These are phyloP conservation scores for Mola mola DNA, from an alignment of 2,113 vertebrate species.

Conservation along the genomic window DNA sequence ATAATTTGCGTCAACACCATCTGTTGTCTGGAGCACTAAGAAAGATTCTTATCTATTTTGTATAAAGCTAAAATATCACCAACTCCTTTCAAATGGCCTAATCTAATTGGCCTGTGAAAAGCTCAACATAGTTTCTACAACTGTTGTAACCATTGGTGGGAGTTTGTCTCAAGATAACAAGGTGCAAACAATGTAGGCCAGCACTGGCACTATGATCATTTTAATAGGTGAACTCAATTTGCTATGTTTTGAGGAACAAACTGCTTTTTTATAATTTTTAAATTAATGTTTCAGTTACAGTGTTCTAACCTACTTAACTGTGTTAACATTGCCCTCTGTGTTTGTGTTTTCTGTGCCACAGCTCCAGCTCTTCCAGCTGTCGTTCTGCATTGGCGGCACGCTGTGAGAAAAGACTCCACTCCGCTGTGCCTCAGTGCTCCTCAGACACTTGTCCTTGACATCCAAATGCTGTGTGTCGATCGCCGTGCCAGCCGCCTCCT, in stretches of 20 bases:
- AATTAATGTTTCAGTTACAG: background rate
- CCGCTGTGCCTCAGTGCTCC: conserved; percentile 45
- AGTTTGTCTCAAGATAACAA: conserved; percentile 21
- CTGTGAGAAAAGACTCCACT: conserved; percentile 65
- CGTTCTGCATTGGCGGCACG: conserved; percentile 55
- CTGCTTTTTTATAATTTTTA: too few species aligned
- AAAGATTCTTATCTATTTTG: conserved; percentile 56
- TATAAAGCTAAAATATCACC: conserved; percentile 57
- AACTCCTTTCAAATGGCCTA: conserved; percentile 32
- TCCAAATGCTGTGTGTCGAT: conserved; percentile 66
- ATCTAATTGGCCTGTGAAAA: conserved; percentile 39
- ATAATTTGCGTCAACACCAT: conserved; percentile 67
- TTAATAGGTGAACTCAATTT: too few species aligned
- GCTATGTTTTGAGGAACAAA: conserved; percentile 32
- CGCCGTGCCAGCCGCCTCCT: conserved; percentile 43
- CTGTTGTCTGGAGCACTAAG: conserved; percentile 61
- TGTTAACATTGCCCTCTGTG: conserved; percentile 45
- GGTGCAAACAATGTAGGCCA: conserved; percentile 26
- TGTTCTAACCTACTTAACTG: background rate
- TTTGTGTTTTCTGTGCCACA: conserved; percentile 56
- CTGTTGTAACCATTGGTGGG: conserved; percentile 22
- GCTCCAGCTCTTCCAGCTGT: conserved; percentile 67
- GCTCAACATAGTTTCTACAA: conserved; percentile 22
- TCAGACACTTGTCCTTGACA: conserved; percentile 66
- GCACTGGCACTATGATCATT: background rate